phyloP scores from a whole-genome alignment of 2,797 vertebrate genomes.

The Carcharodon carcharias region DNA sequence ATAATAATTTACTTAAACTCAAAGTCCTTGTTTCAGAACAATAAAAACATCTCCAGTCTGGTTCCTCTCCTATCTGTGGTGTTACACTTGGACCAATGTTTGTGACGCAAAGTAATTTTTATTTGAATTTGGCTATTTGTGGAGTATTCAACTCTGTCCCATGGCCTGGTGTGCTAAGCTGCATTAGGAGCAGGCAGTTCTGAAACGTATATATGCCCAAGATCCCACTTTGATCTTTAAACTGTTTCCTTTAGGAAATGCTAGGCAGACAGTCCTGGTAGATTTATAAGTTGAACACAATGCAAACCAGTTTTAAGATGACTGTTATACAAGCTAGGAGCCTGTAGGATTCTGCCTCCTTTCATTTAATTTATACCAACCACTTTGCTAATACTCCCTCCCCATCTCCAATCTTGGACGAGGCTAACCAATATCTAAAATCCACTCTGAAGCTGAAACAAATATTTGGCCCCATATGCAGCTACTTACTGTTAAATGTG shows the following conservation, averaged over 20 bases:
- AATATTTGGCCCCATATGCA: background rate
- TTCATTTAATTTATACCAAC: background rate
- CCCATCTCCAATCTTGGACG: background rate
- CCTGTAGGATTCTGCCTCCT: background rate
- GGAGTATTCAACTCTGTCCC: background rate
- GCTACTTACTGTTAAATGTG: background rate
- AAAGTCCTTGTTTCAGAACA: background rate
- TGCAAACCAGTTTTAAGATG: background rate
- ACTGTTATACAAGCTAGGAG: background rate
- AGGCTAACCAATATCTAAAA: background rate
- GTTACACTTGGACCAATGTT: background rate
- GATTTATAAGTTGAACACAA: background rate
- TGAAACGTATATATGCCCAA: conserved; percentile 1
- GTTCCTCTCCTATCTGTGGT: background rate
- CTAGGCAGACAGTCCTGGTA: background rate
- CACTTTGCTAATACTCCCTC: background rate
- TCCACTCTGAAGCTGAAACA: background rate
- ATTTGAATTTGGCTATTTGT: background rate
- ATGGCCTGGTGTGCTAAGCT: background rate
- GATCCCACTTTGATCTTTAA: background rate
- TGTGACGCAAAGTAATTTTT: background rate
- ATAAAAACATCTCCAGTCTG: background rate
- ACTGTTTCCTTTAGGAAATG: background rate
- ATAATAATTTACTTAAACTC: background rate
- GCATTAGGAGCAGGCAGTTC: background rate